Percentiles rank a stretch among this genome's conserved stretches.
phyloP scores from a whole-genome alignment of 2,113 vertebrate genomes.

The Pituophis catenifer region DNA sequence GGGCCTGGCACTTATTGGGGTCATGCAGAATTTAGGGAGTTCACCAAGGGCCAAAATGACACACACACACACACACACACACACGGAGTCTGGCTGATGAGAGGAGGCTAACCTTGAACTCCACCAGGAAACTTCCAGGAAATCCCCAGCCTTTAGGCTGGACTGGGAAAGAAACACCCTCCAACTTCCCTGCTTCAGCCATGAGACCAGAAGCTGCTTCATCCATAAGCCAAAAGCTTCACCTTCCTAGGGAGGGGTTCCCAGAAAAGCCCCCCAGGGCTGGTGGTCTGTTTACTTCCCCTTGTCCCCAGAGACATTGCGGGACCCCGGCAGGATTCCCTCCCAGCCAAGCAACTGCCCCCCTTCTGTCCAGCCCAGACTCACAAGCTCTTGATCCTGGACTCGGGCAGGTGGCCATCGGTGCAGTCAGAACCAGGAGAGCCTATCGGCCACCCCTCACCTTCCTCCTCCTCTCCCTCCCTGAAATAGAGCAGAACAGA shows the following conservation, averaged over 20 bases:
- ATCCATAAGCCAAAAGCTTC: neutral
- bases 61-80: too few relatives aligned
- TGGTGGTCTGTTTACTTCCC: neutral
- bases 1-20: neutral
- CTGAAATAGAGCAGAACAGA: neutral
- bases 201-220: neutral
- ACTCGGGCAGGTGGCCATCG: slow-evolving; percentile 75
- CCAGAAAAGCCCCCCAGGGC: too few relatives aligned
- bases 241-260: neutral
- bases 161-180: neutral
- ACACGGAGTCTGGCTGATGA: neutral
- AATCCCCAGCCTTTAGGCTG: neutral
- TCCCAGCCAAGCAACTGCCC: neutral
- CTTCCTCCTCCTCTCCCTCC: slow-evolving; percentile 80
- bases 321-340: neutral
- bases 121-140: neutral
- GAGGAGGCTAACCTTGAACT: neutral
- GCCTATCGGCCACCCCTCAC: slow-evolving; percentile 62
- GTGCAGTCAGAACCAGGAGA: slow-evolving; percentile 53
- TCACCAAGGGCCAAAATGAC: neutral
- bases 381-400: slow-evolving; percentile 88
- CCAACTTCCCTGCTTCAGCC: neutral
- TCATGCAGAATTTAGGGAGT: neutral
- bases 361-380: slow-evolving; percentile 52
- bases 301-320: too few relatives aligned